These are phyloP conservation scores for Hemistola chrysoprasaria DNA, from an alignment of 2,888 invertebrate species.

Conservation along the genomic window DNA sequence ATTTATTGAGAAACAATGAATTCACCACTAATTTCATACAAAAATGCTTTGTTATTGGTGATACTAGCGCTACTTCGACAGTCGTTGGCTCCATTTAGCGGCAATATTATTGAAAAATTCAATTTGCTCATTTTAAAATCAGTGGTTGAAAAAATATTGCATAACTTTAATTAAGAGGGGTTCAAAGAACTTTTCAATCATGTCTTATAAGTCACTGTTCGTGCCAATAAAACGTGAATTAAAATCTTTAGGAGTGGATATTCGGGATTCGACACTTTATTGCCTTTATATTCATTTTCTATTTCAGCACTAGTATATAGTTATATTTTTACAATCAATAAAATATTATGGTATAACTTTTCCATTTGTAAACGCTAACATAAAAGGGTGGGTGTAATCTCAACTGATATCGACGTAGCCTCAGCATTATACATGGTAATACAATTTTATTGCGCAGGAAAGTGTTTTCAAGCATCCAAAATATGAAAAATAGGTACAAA, in stretches of 20 bases:
- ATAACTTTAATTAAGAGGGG: constrained; percentile 12
- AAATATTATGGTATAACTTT: too few species aligned
- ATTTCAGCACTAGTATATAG: background rate
- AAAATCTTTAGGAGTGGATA: constrained; percentile 7
- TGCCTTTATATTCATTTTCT: constrained; percentile 1
- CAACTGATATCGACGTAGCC: constrained; percentile 2
- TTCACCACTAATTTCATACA: too few species aligned
- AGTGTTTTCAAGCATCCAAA: constrained; percentile 17
- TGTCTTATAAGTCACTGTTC: constrained; percentile 17
- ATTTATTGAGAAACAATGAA: too few species aligned
- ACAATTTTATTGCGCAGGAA: constrained; percentile 28
- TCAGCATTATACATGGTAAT: constrained; percentile 31
- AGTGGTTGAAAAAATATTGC: constrained; percentile 2
- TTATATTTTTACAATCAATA: too few species aligned
- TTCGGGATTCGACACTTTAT: constrained; percentile 2
- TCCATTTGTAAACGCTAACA: too few species aligned
- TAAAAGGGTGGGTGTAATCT: constrained; percentile 4
- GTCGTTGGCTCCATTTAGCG: too few species aligned
- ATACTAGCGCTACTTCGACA: too few species aligned
- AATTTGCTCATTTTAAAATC: too few species aligned
- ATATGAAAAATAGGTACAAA: constrained; percentile 16
- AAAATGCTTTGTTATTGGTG: too few species aligned
- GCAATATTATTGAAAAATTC: too few species aligned
- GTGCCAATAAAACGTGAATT: constrained; percentile 7
- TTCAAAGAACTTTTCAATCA: constrained; percentile 10